Percentiles rank a stretch among this genome's conserved stretches.
Conservation (phyloP, 2,888 invertebrate species). For the Sinelater perroti region DNA sequence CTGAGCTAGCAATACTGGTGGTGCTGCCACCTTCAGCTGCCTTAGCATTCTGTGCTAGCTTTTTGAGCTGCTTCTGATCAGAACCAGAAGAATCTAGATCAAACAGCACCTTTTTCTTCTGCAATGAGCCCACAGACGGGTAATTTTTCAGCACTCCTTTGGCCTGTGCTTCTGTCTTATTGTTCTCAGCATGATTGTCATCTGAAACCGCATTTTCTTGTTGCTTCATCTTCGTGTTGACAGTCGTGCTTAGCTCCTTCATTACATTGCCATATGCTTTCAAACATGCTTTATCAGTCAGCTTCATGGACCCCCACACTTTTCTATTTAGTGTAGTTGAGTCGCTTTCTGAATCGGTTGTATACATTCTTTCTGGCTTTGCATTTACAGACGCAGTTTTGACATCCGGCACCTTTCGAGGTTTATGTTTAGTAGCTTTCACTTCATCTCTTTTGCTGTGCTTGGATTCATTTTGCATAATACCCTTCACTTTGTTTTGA, state of each 20-base stretch:
- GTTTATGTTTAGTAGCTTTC: neutral
- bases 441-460: neutral
- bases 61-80: conserved; percentile 6
- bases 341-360: conserved; percentile 23
- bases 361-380: conserved; percentile 18
- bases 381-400: neutral
- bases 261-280: conserved; percentile 24
- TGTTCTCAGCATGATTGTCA: neutral
- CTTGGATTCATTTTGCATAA: neutral
- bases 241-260: conserved; percentile 24
- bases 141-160: conserved; percentile 40
- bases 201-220: neutral
- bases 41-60: conserved; percentile 1
- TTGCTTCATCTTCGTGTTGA: neutral
- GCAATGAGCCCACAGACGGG: conserved; percentile 31
- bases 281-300: conserved; percentile 7
- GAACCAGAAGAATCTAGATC: conserved; percentile 40
- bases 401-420: neutral
- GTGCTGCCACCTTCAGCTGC: conserved; percentile 35
- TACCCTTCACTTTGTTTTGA: conserved; percentile 3
- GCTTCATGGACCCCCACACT: neutral
- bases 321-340: neutral
- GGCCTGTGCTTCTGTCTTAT: conserved; percentile 16
- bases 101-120: conserved; percentile 49
- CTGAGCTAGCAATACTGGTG: conserved; percentile 42